Conservation (phyloP, 2,888 invertebrate genomes). For the Phyto melanocephala region DNA sequence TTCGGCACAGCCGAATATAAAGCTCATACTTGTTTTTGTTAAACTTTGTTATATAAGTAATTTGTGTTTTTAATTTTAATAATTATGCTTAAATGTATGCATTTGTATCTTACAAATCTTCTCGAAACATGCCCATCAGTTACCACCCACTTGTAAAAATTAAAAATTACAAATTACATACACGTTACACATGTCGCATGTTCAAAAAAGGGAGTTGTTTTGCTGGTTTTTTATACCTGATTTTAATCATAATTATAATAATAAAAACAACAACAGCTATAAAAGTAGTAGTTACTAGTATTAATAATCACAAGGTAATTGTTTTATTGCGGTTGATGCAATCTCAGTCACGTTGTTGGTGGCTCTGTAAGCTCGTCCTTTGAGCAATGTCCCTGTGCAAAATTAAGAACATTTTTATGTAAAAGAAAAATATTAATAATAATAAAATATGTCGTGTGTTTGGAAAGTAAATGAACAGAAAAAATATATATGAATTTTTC, state of each 20-base stretch:
- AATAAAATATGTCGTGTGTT: conserved; percentile 24
- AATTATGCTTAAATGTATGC: conserved; percentile 9
- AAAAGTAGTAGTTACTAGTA: conserved; percentile 19
- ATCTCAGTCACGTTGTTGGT: conserved; percentile 20
- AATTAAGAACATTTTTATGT: background rate
- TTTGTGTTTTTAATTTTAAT: background rate
- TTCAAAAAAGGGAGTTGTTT: conserved; percentile 24
- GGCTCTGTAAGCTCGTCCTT: background rate
- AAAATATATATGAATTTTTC: conserved; percentile 14
- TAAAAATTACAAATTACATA: conserved; percentile 53
- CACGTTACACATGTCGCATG: conserved; percentile 20
- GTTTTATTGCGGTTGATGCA: conserved; percentile 59
- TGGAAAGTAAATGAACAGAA: conserved; percentile 1
- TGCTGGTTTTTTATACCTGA: background rate
- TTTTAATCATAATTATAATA: conserved; percentile 51
- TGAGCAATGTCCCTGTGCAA: conserved; percentile 8
- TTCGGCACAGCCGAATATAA: too few species aligned
- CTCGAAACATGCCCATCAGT: background rate
- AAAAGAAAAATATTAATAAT: background rate
- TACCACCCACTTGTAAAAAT: conserved; percentile 8
- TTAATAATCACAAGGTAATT: conserved; percentile 57
- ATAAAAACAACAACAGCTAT: conserved; percentile 15
- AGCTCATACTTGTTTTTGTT: too few species aligned
- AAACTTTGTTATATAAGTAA: too few species aligned
- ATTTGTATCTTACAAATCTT: conserved; percentile 12